These are phyloP conservation scores for Lophius americanus DNA, from an alignment of 2,797 vertebrate species.

Conservation along the genomic window DNA sequence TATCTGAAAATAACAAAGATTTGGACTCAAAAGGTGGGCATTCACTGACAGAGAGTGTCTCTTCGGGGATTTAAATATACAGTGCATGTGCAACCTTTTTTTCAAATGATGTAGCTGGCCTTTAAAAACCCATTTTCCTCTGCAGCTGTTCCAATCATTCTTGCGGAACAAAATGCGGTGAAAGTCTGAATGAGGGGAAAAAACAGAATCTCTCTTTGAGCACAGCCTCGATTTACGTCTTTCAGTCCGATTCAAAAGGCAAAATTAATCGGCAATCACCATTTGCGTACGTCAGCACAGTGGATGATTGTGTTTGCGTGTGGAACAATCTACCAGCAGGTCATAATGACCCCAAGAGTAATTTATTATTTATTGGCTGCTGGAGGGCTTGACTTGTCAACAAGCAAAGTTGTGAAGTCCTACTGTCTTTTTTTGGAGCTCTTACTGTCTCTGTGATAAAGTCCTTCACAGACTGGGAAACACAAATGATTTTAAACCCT, in stretches of 20 bases:
- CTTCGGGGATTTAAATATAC: conserved; percentile 15
- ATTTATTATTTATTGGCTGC: conserved; percentile 3
- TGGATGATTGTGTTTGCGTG: conserved; percentile 7
- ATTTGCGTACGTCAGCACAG: conserved; percentile 9
- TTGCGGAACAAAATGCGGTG: conserved; percentile 24
- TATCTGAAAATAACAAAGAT: too few species aligned
- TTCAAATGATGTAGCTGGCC: conserved; percentile 28
- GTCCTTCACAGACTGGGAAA: neutral
- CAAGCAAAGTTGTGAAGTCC: too few species aligned
- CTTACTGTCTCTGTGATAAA: neutral
- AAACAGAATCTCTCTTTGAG: conserved; percentile 29
- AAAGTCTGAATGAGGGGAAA: conserved; percentile 31
- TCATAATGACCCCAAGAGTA: conserved; percentile 24
- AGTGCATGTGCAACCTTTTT: conserved; percentile 36
- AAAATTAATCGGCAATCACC: conserved; percentile 22
- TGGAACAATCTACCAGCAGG: neutral
- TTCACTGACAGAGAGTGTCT: neutral
- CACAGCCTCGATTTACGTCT: conserved; percentile 27
- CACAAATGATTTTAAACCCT: neutral
- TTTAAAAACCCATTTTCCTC: conserved; percentile 36
- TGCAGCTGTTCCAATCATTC: conserved; percentile 21
- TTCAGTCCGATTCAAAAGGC: conserved; percentile 17
- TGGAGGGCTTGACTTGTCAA: neutral
- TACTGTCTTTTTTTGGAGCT: too few species aligned
- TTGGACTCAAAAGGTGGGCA: too few species aligned